Conservation (phyloP, 2,888 invertebrate species). For the Phrixothrix hirtus region DNA sequence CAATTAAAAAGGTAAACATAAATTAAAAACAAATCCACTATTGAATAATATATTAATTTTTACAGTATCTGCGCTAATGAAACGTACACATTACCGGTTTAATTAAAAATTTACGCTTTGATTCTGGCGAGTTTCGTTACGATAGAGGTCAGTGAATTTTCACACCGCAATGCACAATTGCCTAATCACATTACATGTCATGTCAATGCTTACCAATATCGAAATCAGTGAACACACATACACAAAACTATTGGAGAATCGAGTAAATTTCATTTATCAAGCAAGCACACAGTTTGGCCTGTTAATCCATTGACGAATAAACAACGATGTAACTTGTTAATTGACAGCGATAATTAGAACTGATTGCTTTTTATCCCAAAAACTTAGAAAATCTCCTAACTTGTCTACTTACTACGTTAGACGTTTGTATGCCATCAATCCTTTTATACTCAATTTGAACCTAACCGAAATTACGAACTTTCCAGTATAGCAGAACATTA, state of each 20-base stretch:
- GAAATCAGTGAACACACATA: slow-evolving; percentile 20
- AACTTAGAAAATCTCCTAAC: no score
- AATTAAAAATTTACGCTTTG: slow-evolving; percentile 28
- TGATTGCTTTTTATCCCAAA: no score
- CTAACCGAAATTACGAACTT: no score
- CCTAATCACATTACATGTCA: slow-evolving; percentile 26
- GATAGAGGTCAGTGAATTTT: slow-evolving; percentile 24
- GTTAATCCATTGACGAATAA: slow-evolving; percentile 4
- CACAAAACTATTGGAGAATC: slow-evolving; percentile 15
- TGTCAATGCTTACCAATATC: slow-evolving; percentile 25
- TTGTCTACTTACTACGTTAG: no score
- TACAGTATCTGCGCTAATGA: slow-evolving; percentile 11
- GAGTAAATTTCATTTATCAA: slow-evolving; percentile 18
- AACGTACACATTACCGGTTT: slow-evolving; percentile 14
- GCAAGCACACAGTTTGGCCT: slow-evolving; percentile 4
- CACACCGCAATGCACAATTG: slow-evolving; percentile 23
- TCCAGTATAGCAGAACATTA: no score
- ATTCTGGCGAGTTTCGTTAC: slow-evolving; percentile 10
- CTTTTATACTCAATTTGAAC: no score
- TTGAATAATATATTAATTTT: no score
- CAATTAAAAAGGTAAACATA: no score
- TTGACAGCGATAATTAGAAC: no score
- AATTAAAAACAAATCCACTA: no score
- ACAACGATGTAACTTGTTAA: no score
- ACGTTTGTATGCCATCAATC: no score